These are phyloP conservation scores for Heliconius aoede DNA, from an alignment of 2,888 invertebrate genomes.

Conservation along the genomic window DNA sequence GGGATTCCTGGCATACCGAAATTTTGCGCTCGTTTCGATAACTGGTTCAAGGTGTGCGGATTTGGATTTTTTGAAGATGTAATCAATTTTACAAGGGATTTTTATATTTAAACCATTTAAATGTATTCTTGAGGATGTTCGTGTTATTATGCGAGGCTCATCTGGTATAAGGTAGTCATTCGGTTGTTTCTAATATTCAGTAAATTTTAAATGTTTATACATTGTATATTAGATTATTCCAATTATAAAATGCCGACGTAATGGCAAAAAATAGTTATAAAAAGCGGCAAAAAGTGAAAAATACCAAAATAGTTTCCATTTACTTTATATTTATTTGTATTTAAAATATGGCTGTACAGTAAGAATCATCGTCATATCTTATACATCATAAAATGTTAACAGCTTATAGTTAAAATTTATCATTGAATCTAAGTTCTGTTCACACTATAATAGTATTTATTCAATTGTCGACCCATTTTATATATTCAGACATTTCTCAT, in stretches of 20 bases:
- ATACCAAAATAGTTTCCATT: conserved; percentile 1
- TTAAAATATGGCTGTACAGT: background rate
- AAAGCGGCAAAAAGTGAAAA: background rate
- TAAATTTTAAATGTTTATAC: conserved; percentile 7
- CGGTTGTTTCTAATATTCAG: background rate
- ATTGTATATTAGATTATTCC: conserved; percentile 5
- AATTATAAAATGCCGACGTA: conserved; percentile 13
- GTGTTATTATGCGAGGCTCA: background rate
- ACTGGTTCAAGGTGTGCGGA: conserved; percentile 37
- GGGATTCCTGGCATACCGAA: conserved; percentile 41
- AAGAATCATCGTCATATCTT: background rate
- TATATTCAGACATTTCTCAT: conserved; percentile 64
- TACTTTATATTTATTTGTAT: conserved; percentile 13
- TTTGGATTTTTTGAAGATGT: conserved; percentile 9
- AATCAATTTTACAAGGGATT: conserved; percentile 17
- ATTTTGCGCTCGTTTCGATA: conserved; percentile 39
- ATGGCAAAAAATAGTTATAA: conserved; percentile 4
- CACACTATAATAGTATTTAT: conserved; percentile 58
- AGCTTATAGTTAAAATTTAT: background rate
- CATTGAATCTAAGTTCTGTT: conserved; percentile 32
- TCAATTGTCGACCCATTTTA: conserved; percentile 59
- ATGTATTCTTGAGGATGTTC: conserved; percentile 6
- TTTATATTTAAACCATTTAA: conserved; percentile 4
- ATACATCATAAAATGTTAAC: background rate
- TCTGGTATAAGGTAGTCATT: background rate